Percentiles rank a stretch among this genome's conserved stretches.
phyloP scores from a whole-genome alignment of 2,797 vertebrate genomes.

The Acanthopagrus latus region DNA sequence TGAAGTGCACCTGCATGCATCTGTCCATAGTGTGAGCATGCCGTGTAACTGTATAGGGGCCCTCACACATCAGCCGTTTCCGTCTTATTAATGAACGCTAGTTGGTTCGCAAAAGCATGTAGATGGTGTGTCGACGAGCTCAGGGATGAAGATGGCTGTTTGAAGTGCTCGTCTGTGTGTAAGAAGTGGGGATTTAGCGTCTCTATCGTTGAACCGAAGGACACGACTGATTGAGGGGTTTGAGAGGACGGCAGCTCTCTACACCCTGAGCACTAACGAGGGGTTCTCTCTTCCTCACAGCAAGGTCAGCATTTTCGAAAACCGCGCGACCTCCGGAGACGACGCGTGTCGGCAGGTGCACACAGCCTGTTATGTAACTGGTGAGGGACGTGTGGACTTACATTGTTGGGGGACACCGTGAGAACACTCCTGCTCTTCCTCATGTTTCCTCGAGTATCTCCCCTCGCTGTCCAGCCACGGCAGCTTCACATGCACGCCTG shows the following conservation, averaged over 20 bases:
- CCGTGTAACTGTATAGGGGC: background rate
- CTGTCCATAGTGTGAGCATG: background rate
- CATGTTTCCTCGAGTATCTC: constrained; percentile 85
- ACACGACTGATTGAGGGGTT: background rate
- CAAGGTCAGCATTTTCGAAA: background rate
- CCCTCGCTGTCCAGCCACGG: constrained; percentile 49
- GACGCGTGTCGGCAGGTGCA: background rate
- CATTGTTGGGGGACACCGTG: constrained; percentile 92
- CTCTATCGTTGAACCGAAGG: background rate
- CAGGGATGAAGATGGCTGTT: background rate
- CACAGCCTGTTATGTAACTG: background rate
- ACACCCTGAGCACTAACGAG: background rate
- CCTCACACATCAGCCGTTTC: background rate
- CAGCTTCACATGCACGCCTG: constrained; percentile 77
- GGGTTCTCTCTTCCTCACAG: background rate
- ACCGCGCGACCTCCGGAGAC: background rate
- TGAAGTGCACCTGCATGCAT: constrained; percentile 31
- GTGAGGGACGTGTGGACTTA: constrained; percentile 75
- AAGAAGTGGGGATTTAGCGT: background rate
- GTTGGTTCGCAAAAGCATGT: constrained; percentile 2
- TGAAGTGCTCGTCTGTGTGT: background rate
- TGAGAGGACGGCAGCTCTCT: background rate
- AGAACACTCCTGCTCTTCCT: constrained; percentile 98
- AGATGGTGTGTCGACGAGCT: background rate
- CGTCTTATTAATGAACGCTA: background rate